Evolutionary conservation across 2,888 invertebrate genomes (phyloP).

Genomic region (Willowsia nigromaculata): DNA sequence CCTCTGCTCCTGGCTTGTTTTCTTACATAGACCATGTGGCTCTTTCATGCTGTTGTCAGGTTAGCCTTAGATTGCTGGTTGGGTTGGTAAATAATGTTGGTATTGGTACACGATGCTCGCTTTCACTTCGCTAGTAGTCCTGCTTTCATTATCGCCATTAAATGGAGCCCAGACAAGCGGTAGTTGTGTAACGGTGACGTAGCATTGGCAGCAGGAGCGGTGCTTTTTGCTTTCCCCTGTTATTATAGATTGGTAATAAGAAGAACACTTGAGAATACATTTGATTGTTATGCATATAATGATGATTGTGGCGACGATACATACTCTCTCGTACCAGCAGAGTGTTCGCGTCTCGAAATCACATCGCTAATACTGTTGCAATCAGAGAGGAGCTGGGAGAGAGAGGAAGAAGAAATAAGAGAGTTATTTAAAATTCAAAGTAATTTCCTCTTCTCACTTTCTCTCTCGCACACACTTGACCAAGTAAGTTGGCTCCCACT

Average conservation of each 20-base stretch:
- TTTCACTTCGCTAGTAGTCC: slow-evolving; percentile 21
- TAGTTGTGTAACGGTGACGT: not conserved
- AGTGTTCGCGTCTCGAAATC: not conserved
- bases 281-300: not conserved
- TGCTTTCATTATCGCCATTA: slow-evolving; percentile 25
- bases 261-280: slow-evolving; percentile 37
- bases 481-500: not conserved
- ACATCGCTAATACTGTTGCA: not conserved
- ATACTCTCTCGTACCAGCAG: not conserved
- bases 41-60: not conserved
- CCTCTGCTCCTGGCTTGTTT: not conserved
- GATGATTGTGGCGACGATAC: not conserved
- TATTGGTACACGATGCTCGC: too few species aligned
- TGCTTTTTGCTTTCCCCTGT: not conserved
- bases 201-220: not conserved
- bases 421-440: slow-evolving; percentile 78
- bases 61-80: not conserved
- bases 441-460: slow-evolving; percentile 74
- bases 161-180: not conserved
- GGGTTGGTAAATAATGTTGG: not conserved
- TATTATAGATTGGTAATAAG: slow-evolving; percentile 12
- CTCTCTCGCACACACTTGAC: not conserved
- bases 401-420: not conserved
- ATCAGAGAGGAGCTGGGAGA: not conserved
- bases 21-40: slow-evolving; percentile 25